Evolutionary conservation across 1,140 invertebrate genomes (phyloP).

Genomic region (Bombus difficillimus): DNA sequence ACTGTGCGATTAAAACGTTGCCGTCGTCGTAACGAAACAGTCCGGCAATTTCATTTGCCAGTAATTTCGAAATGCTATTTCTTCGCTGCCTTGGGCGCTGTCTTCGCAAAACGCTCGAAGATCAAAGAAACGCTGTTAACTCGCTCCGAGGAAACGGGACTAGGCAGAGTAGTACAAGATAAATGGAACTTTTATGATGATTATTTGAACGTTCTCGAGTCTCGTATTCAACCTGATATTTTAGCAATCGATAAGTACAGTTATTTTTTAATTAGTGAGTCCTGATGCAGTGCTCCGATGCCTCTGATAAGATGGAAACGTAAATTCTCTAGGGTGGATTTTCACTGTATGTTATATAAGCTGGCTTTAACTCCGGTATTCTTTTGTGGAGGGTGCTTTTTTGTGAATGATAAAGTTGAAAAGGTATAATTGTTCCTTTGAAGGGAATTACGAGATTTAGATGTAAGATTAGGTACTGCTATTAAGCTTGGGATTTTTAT

Average conservation of each 20-base stretch:
- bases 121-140: conserved; percentile 27
- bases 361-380: neutral
- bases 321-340: neutral
- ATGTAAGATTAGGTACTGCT: no score
- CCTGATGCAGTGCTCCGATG: neutral
- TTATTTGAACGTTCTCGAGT: conserved; percentile 8
- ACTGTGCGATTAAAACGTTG: conserved; percentile 25
- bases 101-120: conserved; percentile 36
- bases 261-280: neutral
- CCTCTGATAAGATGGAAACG: neutral
- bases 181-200: conserved; percentile 47
- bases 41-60: conserved; percentile 43
- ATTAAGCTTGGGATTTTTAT: neutral
- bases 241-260: neutral
- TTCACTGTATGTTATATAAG: neutral
- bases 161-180: neutral
- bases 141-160: neutral
- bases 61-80: conserved; percentile 43
- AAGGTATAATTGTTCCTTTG: neutral
- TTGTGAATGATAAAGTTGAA: neutral
- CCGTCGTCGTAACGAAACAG: neutral
- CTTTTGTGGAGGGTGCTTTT: no score
- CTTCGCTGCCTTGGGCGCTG: neutral
- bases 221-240: neutral
- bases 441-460: neutral